Base-by-base conservation (phyloP, 2,888 invertebrate species). In the Resseliella maxima region DNA sequence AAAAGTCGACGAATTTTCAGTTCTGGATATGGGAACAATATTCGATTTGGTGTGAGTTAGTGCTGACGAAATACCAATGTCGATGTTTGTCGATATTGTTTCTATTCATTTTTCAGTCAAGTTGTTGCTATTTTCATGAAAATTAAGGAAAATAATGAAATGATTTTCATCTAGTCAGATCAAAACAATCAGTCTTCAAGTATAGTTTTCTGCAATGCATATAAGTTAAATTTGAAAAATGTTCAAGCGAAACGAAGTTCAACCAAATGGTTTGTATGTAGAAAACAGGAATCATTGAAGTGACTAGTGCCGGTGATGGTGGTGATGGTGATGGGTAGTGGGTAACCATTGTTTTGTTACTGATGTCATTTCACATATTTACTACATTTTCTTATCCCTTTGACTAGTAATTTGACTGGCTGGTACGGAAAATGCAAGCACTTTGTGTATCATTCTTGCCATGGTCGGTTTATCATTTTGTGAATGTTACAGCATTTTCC, bases 141-240 rank as follows among this genome's bases (percentile, higher is more conserved):
- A 72, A 72, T 72, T 31, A 31, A 72, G 72, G 59, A 59, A 59
- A 59, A 59, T 59, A 59, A 72, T 72, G 72, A 35, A 72, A 72
- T 72, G 31, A 35, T 31, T 72, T 72, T 35, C 72, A 72, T 72
- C 72, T 27, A 72, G n/a, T 35, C 31, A 31, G 72, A 72, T 35
- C 72, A 72, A 72, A 35, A 72, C 72, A 72, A 72, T 72, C 72
- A 72, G 72, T 72, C 72, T 72, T 15, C 10, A 72, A 72, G 31
- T 35, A 72, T 72, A n/a, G 35, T 72, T 72, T 59, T 59, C 3
- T 59, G 59, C 24, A 59, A 59, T 59, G 59, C n/a, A 59, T 59
- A 59, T n/a, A n/a, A n/a, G 59, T 59, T 59, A 59, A 24, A 24
- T 24, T n/a, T n/a, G n/a, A 24, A 59, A 59, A 59, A 18, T 50